Conservation (phyloP, 2,888 invertebrate species). For the Archaeoteleia sp. region DNA sequence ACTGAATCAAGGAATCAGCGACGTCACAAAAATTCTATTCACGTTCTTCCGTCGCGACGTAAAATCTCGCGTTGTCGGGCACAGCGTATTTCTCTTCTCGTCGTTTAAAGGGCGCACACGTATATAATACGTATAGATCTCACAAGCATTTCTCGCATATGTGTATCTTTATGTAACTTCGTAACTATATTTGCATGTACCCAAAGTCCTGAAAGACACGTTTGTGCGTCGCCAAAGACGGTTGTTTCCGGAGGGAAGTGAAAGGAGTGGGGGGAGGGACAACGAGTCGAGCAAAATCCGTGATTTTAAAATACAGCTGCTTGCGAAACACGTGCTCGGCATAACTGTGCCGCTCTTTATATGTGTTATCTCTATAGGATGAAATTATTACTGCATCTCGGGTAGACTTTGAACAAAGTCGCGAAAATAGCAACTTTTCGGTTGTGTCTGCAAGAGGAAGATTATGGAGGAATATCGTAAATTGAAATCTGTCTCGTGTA, state of each 20-base stretch:
- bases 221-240: constrained; percentile 42
- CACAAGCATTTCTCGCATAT: neutral
- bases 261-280: constrained; percentile 6
- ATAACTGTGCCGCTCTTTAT: constrained; percentile 60
- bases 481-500: no score
- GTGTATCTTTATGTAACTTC: constrained; percentile 30
- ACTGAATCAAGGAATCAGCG: constrained; percentile 45
- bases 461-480: no score
- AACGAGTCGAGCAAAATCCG: constrained; percentile 55
- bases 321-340: constrained; percentile 62
- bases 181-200: constrained; percentile 50
- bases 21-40: constrained; percentile 40
- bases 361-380: constrained; percentile 50
- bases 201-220: constrained; percentile 50
- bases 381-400: constrained; percentile 44
- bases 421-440: constrained; percentile 40
- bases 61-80: constrained; percentile 21
- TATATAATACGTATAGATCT: constrained; percentile 33
- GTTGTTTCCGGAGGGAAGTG: constrained; percentile 46
- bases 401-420: constrained; percentile 35
- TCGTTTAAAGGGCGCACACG: constrained; percentile 42
- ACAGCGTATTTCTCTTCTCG: constrained; percentile 26
- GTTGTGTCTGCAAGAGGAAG: constrained; percentile 13
- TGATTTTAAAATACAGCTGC: constrained; percentile 67
- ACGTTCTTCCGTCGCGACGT: constrained; percentile 43